Evolutionary conservation across 2,797 vertebrate genomes (phyloP).

Genomic region (Enteromius fasciolatus): DNA sequence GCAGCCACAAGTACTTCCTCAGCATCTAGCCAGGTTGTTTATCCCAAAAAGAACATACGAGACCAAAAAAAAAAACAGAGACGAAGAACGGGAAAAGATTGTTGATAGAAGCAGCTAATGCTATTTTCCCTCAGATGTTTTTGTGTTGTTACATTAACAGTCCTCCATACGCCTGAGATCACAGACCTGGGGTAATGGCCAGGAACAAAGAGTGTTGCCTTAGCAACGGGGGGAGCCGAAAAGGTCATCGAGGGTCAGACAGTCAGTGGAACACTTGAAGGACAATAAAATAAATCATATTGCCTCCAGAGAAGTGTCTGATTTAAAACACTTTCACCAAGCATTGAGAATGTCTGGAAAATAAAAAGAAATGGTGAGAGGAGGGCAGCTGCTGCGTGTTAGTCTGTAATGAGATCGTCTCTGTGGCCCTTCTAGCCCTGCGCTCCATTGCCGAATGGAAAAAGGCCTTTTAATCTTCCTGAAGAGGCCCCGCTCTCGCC

Average conservation of each 20-base stretch:
- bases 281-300: constrained; percentile 61
- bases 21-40: constrained; percentile 42
- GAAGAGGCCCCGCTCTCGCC: constrained; percentile 56
- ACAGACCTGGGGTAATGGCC: constrained; percentile 34
- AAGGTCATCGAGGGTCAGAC: constrained; percentile 55
- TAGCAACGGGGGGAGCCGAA: constrained; percentile 38
- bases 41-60: constrained; percentile 33
- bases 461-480: constrained; percentile 59
- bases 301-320: constrained; percentile 56
- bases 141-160: constrained; percentile 44
- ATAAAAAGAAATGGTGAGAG: constrained; percentile 51
- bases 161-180: constrained; percentile 34
- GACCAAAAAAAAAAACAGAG: not conserved
- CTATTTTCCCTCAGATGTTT: constrained; percentile 41
- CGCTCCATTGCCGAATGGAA: constrained; percentile 56
- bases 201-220: constrained; percentile 40
- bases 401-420: constrained; percentile 65
- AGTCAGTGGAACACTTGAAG: constrained; percentile 57
- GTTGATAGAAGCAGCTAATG: constrained; percentile 42
- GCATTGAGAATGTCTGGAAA: constrained; percentile 62
- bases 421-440: constrained; percentile 57
- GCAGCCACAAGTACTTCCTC: constrained; percentile 32
- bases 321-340: constrained; percentile 61
- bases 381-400: constrained; percentile 65
- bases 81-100: not conserved